Evolutionary conservation across 2,888 invertebrate species (phyloP), one percentile per base, ranked within the genome.

Genomic region (Herminia tarsipennalis): DNA sequence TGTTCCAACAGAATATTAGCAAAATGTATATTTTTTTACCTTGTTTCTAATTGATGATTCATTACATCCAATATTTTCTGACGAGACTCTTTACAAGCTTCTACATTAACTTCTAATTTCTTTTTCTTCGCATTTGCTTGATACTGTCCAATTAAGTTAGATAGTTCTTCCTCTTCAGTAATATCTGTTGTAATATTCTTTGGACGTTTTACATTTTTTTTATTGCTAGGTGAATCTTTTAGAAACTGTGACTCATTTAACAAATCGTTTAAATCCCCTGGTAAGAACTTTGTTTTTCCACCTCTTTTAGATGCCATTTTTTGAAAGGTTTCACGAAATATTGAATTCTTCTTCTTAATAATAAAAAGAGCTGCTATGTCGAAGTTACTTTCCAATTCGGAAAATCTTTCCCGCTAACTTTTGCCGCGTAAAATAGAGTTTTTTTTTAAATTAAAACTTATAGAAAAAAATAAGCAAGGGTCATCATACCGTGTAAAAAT

Each of bases 401-500:
- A n/a, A n/a, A n/a, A n/a, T n/a, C n/a, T 13, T 53, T 56, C 47
- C 51, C 66, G 56, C 63, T 40, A 33, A 34, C 25, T 38, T 50
- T 57, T 48, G 5, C 48, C 64, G 66, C 62, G 49, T 17, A 14
- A 46, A 34, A 14, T 12, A 2, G 9, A 35, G 13, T 37, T 44
- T n/a, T 21, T 16, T 36, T 14, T 18, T 21, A 8, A 37, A 35
- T 24, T 18, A 24, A 8, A 36, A 36, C 1, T 3, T n/a, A 14
- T 9, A 39, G 5, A 13, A 35, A 13, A 36, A 14, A 24, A 16
- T 1, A 10, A 36, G 9, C 6, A 12, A 10, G 8, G 16, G 8
- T 5, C 10, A 5, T 25, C 75, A 60, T 88, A 95, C 95, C 95
- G 92, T 2, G 94, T 90, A 70, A 93, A 94, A 72, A 95, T 95